Evolutionary conservation across 2,888 invertebrate genomes (phyloP), one percentile per base, ranked within the genome.

Genomic region (Perizoma flavofasciatum): DNA sequence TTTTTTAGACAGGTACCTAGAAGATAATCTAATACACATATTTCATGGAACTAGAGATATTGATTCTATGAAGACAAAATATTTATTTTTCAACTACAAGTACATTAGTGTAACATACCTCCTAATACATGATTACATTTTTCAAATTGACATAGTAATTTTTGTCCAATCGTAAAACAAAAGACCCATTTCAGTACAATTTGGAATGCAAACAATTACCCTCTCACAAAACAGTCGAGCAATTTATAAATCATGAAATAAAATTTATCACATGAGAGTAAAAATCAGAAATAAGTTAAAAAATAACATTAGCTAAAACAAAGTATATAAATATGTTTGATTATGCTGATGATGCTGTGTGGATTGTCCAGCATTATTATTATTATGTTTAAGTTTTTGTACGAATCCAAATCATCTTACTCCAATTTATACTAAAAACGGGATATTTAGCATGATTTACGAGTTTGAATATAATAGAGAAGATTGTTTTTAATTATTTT

Each of bases 201-300:
- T 73, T 76, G 83, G 83, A 83, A 83, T 82, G 83, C 78, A 72
- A 46, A 56, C 61, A 65, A 56, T 57, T 47, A 57, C 47, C 54
- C 44, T 39, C 22, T 22, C 52, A 59, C 11, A 52, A 49, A 48
- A 55, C 57, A 55, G 59, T 59, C 61, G 11, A 54, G 41, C 41
- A 52, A 55, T 40, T 44, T 7, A 33, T 44, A 53, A 48, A 43
- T 39, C 37, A 52, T 52, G 47, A 64, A 59, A 63, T 47, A 55
- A 59, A 61, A 61, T 55, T 22, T 59, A 59, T 59, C 56, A 66
- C 54, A 66, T 32, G 44, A 50, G 39, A 37, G 22, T 49, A 61
- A 41, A 57, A 59, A 50, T 48, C 55, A 44, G n/a, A 49, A 22
- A 22, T 22, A 22, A 22, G 22, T 22, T 2, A 2, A 61, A 55